These are phyloP conservation scores for Agelas oroides DNA, from an alignment of 37 sponge, comb jelly and placozoan genomes.

Conservation along the genomic window DNA sequence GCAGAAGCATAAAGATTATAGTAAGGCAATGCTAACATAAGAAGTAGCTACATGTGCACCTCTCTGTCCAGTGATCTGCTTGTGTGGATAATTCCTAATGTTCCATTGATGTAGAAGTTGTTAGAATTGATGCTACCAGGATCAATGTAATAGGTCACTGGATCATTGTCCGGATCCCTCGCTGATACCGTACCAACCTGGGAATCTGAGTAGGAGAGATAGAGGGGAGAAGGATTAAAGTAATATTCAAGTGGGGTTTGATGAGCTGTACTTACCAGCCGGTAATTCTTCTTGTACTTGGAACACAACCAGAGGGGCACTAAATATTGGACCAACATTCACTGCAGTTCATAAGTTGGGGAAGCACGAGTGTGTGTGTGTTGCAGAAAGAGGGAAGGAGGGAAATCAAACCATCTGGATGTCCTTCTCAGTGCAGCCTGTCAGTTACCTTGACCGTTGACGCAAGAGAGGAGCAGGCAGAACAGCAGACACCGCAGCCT, in stretches of 20 bases:
- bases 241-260: too few species aligned
- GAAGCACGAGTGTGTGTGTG: too few species aligned
- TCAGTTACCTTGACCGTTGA: too few species aligned
- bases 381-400: too few species aligned
- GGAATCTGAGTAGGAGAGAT: not conserved
- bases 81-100: slow-evolving; percentile 17
- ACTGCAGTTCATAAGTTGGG: too few species aligned
- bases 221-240: not conserved
- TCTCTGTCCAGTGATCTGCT: slow-evolving; percentile 53
- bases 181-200: slow-evolving; percentile 11
- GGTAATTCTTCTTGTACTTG: not conserved
- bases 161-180: slow-evolving; percentile 11
- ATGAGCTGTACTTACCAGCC: not conserved
- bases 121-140: not conserved
- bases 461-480: too few species aligned
- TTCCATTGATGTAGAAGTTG: slow-evolving; percentile 1
- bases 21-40: too few species aligned
- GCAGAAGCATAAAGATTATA: too few species aligned
- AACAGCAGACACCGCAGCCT: too few species aligned
- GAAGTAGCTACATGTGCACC: slow-evolving; percentile 28
- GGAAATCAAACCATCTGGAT: too few species aligned
- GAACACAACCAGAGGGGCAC: not conserved
- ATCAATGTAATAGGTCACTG: slow-evolving; percentile 13
- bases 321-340: not conserved
- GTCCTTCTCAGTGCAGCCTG: too few species aligned